Conservation (phyloP, 1,140 invertebrate genomes). For the Brachionus rubens region DNA sequence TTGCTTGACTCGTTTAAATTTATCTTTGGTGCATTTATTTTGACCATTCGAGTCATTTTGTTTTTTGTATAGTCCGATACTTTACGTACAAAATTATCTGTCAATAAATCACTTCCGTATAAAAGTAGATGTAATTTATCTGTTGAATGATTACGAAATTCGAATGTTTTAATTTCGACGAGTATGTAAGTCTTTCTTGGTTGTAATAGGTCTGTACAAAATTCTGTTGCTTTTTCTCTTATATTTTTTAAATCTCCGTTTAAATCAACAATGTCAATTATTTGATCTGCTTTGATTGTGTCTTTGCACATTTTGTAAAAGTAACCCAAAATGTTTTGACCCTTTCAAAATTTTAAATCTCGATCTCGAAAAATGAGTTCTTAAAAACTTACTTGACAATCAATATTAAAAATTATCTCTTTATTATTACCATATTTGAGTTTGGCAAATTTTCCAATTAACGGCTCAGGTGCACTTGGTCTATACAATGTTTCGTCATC, state of each 20-base stretch:
- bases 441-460: slow-evolving; percentile 31
- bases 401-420: slow-evolving; percentile 37
- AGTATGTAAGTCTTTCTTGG: slow-evolving; percentile 29
- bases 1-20: too few species aligned
- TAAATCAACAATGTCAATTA: slow-evolving; percentile 17
- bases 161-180: not conserved
- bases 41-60: not conserved
- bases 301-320: not conserved
- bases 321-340: not conserved
- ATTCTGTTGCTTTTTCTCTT: not conserved
- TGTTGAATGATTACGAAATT: not conserved
- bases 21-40: too few species aligned
- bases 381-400: slow-evolving; percentile 10
- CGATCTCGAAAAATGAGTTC: not conserved
- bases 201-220: not conserved
- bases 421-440: not conserved
- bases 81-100: slow-evolving; percentile 4
- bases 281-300: not conserved
- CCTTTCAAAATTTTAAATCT: not conserved
- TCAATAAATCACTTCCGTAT: not conserved
- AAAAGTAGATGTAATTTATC: slow-evolving; percentile 4
- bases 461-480: not conserved
- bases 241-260: slow-evolving; percentile 1
- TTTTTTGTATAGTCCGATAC: slow-evolving; percentile 11
- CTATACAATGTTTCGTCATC: not conserved